These are phyloP conservation scores for Luffia ferchaultella DNA, from an alignment of 2,888 invertebrate species.

Conservation along the genomic window DNA sequence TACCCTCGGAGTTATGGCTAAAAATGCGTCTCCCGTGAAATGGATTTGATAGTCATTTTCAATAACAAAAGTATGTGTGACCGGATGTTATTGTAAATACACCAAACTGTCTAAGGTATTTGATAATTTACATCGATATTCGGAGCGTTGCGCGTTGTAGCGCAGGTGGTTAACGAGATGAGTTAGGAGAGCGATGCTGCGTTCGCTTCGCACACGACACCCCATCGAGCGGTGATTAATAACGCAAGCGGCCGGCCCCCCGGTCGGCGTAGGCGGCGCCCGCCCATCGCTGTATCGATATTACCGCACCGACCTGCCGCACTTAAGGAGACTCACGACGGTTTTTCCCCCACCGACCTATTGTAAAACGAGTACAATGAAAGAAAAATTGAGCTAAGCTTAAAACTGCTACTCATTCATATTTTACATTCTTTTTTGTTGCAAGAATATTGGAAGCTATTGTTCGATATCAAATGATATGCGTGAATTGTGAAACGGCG, in stretches of 20 bases:
- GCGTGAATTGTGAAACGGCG: background rate
- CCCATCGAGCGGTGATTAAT: conserved; percentile 14
- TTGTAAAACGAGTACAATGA: conserved; percentile 36
- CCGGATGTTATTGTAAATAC: too few relatives aligned
- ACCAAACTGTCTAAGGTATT: too few relatives aligned
- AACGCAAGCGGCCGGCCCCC: conserved; percentile 12
- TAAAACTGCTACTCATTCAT: conserved; percentile 19
- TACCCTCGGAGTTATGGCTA: too few relatives aligned
- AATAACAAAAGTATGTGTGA: too few relatives aligned
- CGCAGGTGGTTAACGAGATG: background rate
- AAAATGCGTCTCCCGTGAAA: too few relatives aligned
- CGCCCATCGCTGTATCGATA: conserved; percentile 18
- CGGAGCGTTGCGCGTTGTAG: too few relatives aligned
- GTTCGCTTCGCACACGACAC: conserved; percentile 6
- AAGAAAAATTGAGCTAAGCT: conserved; percentile 31
- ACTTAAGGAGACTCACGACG: conserved; percentile 20
- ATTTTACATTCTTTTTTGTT: conserved; percentile 5
- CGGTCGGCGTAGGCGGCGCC: conserved; percentile 10
- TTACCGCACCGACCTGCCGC: conserved; percentile 15
- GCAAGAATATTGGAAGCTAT: conserved; percentile 7
- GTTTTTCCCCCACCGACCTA: conserved; percentile 23
- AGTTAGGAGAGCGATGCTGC: conserved; percentile 1
- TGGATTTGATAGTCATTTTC: too few relatives aligned
- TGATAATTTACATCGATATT: too few relatives aligned
- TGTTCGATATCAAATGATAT: conserved; percentile 3